A percentile compares a stretch with the other conserved stretches of the same genome.
Conservation (phyloP, 2,113 vertebrate genomes). For the Psammodynastes pulverulentus region DNA sequence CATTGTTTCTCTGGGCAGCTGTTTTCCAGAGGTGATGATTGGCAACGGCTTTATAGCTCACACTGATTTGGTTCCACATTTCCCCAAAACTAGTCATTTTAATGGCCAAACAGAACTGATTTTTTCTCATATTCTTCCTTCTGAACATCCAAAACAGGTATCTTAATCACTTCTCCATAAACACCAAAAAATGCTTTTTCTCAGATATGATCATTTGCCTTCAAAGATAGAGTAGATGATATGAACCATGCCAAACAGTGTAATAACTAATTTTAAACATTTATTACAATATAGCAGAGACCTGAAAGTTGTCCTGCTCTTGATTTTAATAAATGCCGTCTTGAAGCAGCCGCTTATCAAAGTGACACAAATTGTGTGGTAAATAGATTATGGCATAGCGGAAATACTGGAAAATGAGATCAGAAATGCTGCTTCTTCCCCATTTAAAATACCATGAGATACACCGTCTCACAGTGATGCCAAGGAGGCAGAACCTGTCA, state of each 20-base stretch:
- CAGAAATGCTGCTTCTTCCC: constrained; percentile 71
- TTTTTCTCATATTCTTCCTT: background rate
- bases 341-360: constrained; percentile 79
- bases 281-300: constrained; percentile 78
- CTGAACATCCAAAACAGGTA: background rate
- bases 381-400: constrained; percentile 78
- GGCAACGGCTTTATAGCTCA: background rate
- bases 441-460: constrained; percentile 54
- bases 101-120: background rate
- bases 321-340: constrained; percentile 80
- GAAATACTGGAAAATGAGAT: constrained; percentile 79
- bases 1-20: constrained; percentile 25
- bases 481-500: background rate
- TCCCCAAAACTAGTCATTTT: background rate
- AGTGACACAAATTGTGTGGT: constrained; percentile 80
- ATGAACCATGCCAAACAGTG: constrained; percentile 71
- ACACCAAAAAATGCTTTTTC: constrained; percentile 13
- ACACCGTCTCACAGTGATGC: constrained; percentile 30
- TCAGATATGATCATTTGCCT: constrained; percentile 62
- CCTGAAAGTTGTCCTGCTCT: constrained; percentile 73
- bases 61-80: background rate
- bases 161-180: constrained; percentile 16
- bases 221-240: constrained; percentile 61
- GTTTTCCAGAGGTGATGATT: constrained; percentile 9
- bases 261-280: constrained; percentile 80